Percentiles rank a stretch among this genome's conserved stretches.
These are phyloP conservation scores for Trichogramma dendrolimi DNA, from an alignment of 2,888 invertebrate genomes.

Conservation along the genomic window DNA sequence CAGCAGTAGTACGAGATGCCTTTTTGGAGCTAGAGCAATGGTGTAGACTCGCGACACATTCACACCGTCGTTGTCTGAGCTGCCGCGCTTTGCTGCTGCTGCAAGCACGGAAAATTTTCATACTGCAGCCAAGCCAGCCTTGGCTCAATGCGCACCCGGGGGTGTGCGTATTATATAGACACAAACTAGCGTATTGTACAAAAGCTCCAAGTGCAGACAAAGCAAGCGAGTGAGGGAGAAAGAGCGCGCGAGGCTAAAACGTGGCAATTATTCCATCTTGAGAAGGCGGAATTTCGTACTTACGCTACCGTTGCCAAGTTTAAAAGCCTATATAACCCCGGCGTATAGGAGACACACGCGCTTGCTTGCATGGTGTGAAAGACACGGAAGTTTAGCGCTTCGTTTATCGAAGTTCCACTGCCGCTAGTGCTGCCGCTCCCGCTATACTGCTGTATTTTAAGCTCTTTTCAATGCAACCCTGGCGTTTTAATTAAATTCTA, in stretches of 20 bases:
- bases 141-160: too few species aligned
- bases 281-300: constrained; percentile 11
- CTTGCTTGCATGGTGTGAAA: constrained; percentile 3
- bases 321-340: constrained; percentile 3
- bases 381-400: constrained; percentile 21
- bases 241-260: constrained; percentile 8
- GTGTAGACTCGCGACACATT: too few species aligned
- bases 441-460: background rate
- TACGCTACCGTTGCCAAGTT: background rate
- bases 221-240: background rate
- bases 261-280: constrained; percentile 16
- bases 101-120: too few species aligned
- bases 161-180: too few species aligned
- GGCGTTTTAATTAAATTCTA: constrained; percentile 23
- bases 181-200: too few species aligned
- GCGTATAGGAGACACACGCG: background rate
- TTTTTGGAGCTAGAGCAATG: too few species aligned
- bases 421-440: background rate
- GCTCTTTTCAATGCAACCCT: background rate
- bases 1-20: too few species aligned
- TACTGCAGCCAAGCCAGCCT: too few species aligned
- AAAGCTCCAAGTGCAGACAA: too few species aligned
- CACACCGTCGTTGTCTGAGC: too few species aligned
- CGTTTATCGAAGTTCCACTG: constrained; percentile 21
- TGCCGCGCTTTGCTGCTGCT: too few species aligned